Base-by-base conservation (phyloP, 2,113 vertebrate species). In the Channa argus region DNA sequence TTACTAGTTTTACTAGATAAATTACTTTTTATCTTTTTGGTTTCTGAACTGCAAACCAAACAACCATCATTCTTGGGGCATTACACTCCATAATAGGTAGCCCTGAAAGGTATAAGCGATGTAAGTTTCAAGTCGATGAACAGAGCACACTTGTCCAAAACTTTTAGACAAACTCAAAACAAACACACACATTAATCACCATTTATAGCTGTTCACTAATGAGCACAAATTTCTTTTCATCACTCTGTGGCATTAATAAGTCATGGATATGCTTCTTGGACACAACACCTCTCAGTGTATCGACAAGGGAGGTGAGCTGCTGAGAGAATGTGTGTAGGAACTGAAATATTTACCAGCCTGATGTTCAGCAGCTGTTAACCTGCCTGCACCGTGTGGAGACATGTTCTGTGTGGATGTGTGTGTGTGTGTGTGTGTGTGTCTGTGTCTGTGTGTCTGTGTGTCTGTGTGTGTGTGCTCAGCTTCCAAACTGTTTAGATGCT, bases 301-400 rank as follows among this genome's bases (percentile, higher is more conserved):
- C 13, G 14, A 63, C 80, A 78, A 59, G 59, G 63, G 63, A 68
- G 74, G 77, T 5, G 45, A 72, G 77, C 37, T 70, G 63, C 52
- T 74, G 67, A 69, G 54, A 83, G 60, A 85, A 72, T 55, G 39
- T 63, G 66, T 65, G 51, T 80, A 58, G 34, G 13, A 8, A 34
- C 38, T 91, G 62, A 85, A 91, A 88, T 85, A 89, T 91, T 91
- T 10, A 91, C 76, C 47, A 82, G 15, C 45, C 8, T 63, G 1
- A 14, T 79, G 65, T 81, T 80, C 84, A 80, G 63, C 84, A 88
- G 86, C 82, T 89, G 80, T 81, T 79, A 75, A 84, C 75, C 72
- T 73, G 63, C 12, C 60, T 74, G 56, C 10, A 45, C 44, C 68
- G 33, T 72, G 70, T 54, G 15, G 38, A 55, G 55, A 37, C 62